A percentile compares a stretch with the other conserved stretches of the same genome.
Conservation (phyloP, 2,888 invertebrate genomes). For the Aethes cnicana region DNA sequence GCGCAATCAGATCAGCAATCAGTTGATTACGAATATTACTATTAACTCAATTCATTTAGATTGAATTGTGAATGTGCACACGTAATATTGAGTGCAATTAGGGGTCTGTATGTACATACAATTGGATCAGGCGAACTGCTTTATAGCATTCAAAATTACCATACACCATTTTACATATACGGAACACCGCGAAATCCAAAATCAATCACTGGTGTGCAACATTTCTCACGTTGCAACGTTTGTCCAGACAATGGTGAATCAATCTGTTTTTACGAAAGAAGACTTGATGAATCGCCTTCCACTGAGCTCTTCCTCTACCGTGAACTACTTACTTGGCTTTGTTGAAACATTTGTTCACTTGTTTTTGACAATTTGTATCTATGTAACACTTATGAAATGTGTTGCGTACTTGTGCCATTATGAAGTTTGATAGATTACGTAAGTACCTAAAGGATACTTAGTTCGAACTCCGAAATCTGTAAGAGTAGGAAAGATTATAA, state of each 20-base stretch:
- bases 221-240: background rate
- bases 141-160: background rate
- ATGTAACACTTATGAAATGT: too few relatives aligned
- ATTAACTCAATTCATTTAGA: conserved; percentile 6
- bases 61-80: conserved; percentile 9
- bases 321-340: too few relatives aligned
- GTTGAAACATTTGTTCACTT: too few relatives aligned
- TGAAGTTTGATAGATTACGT: too few relatives aligned
- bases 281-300: conserved; percentile 9
- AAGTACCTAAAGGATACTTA: too few relatives aligned
- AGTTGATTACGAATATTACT: conserved; percentile 10
- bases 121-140: too few relatives aligned
- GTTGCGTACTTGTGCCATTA: too few relatives aligned
- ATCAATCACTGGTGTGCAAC: conserved; percentile 4
- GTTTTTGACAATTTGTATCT: too few relatives aligned
- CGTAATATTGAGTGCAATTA: background rate
- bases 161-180: background rate
- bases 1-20: conserved; percentile 15
- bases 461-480: too few relatives aligned
- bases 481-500: too few relatives aligned
- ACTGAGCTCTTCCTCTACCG: too few relatives aligned
- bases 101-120: background rate
- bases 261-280: conserved; percentile 19
- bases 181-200: background rate
- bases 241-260: conserved; percentile 11